phyloP scores from a whole-genome alignment of 37 sponge, comb jelly and placozoan species.

The Diacarnus erythraeanus region DNA sequence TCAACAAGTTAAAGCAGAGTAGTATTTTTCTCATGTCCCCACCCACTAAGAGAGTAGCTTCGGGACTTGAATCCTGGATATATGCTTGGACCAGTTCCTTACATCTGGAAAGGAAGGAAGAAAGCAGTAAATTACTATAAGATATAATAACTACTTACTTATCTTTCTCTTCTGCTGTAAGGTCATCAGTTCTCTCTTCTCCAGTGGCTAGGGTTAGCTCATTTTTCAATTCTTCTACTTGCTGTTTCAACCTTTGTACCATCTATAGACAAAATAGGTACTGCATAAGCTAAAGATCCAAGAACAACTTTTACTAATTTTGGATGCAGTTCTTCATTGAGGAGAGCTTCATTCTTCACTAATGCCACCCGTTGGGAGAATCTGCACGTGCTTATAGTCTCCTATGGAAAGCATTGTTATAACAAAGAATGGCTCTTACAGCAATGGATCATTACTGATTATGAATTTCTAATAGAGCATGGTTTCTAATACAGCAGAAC shows the following conservation, averaged over 20 bases:
- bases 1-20: constrained; percentile 82
- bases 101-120: constrained; percentile 52
- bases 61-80: constrained; percentile 66
- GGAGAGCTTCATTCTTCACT: constrained; percentile 93
- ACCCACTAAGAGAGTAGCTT: constrained; percentile 72
- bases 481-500: too few relatives aligned
- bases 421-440: not conserved
- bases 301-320: constrained; percentile 63
- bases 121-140: not conserved
- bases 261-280: too few relatives aligned
- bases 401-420: constrained; percentile 34
- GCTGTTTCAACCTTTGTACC: constrained; percentile 81
- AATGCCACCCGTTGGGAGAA: constrained; percentile 98
- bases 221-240: constrained; percentile 86
- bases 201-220: constrained; percentile 88
- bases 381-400: constrained; percentile 96
- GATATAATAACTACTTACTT: constrained; percentile 39
- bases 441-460: too few relatives aligned
- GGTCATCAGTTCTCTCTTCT: constrained; percentile 81
- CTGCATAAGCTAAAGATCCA: not conserved
- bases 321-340: constrained; percentile 98
- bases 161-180: constrained; percentile 76
- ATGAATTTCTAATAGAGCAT: too few relatives aligned
- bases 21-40: constrained; percentile 95
- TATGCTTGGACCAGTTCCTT: constrained; percentile 67